Base-by-base conservation (phyloP, 2,113 vertebrate genomes). In the Phrynosoma platyrhinos region DNA sequence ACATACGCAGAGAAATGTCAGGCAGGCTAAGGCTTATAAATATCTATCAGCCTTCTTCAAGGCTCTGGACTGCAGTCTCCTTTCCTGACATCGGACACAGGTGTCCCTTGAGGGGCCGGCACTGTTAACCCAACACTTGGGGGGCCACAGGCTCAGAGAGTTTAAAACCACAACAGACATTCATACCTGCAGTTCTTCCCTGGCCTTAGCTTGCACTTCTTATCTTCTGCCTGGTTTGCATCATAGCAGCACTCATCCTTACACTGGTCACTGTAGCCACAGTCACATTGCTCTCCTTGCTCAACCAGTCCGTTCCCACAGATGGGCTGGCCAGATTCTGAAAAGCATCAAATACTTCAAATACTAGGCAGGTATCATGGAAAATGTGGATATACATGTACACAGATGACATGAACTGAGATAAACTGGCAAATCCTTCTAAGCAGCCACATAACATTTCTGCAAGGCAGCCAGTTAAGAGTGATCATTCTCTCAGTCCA, bases 261-360 rank as follows among this genome's bases (percentile, higher is more conserved):
- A 93, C 99, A 99, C 89, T 99, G 98, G 92, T 99, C 98, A 42
- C 95, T 98, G 93, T 99, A 99, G 74, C 99, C 99, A 82, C 99
- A 99, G 85, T 99, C 99, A 92, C 99, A 99, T 84, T 99, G 47
- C 76, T 99, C 99, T 79, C 98, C 98, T 42, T 91, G 88, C 94
- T 99, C 99, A 81, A 99, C 98, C 86, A 99, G 95, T 36, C 99
- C 98, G 76, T 99, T 99, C 40, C 99, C 99, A 96, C 99, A 99
- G 91, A 99, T 99, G 58, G 99, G 99, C 90, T 99, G 98, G 68
- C 98, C 98, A 85, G 99, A 99, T 92, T 99, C 99, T 99, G 94
- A n/a, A 94, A 95, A 92, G 88, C 30, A 27, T 0, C 81, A 86
- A 58, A 30, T 68, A 12, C 74, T 23, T 68, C 47, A 53, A 25